Evolutionary conservation across 2,888 invertebrate genomes (phyloP).

Genomic region (Nomada hirtipes): DNA sequence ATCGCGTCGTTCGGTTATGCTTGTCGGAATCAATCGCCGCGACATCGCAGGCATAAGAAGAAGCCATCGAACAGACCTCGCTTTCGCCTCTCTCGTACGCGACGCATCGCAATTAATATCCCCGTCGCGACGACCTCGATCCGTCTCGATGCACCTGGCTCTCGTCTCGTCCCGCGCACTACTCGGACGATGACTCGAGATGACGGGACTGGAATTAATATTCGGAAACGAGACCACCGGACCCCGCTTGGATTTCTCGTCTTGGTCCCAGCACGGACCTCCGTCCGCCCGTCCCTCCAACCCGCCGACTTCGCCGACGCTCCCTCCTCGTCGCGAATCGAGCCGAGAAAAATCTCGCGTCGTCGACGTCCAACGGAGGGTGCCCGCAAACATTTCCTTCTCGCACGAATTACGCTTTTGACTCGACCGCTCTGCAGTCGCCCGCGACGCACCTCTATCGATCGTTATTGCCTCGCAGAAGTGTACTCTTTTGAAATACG

Average conservation of each 20-base stretch:
- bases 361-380: too few species aligned
- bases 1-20: constrained; percentile 62
- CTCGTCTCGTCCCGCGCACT: constrained; percentile 66
- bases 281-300: not conserved
- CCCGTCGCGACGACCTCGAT: constrained; percentile 76
- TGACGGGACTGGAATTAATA: constrained; percentile 72
- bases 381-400: not conserved
- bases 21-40: constrained; percentile 68
- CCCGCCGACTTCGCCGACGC: not conserved
- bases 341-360: too few species aligned
- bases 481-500: not conserved
- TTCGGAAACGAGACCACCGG: constrained; percentile 66
- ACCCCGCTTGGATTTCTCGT: constrained; percentile 43
- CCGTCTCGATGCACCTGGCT: constrained; percentile 75
- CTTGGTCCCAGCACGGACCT: constrained; percentile 9
- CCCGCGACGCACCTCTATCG: not conserved
- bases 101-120: constrained; percentile 78
- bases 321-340: not conserved
- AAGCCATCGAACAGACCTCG: constrained; percentile 71
- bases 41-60: constrained; percentile 56
- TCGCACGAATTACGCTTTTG: not conserved
- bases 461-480: not conserved
- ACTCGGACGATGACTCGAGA: constrained; percentile 63
- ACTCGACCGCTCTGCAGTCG: not conserved
- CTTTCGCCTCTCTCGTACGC: constrained; percentile 70